Evolutionary conservation across 2,888 invertebrate species (phyloP), one percentile per base, ranked within the genome.

Genomic region (Tipula lateralis): DNA sequence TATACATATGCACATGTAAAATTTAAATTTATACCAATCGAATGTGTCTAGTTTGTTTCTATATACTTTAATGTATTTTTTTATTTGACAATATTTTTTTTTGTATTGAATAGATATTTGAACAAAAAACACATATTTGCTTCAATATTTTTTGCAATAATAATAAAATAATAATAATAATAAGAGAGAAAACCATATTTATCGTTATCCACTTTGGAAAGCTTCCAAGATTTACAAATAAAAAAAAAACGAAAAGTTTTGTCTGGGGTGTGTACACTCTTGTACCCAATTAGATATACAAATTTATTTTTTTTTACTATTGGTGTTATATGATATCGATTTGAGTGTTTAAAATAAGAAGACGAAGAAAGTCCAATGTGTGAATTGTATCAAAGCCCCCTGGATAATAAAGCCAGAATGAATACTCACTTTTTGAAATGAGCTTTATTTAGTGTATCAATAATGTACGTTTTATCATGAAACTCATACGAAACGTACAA

Each of bases 91-190:
- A n/a, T n/a, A n/a, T n/a, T n/a, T n/a, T 7, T n/a, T 44, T 44
- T 44, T 66, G 12, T 66, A 24, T 66, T 66, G 66, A 24, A 24
- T 24, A 66, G 24, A 4, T 24, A 66, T 13, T 66, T 50, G 19
- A 19, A 50, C 19, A 1, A 50, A 39, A 50, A 66, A 66, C 2
- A 66, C 9, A 66, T 66, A 66, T 50, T 16, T 50, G 16, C 16
- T 50, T 50, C 44, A 50, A n/a, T 50, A 16, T 24, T 9, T 66
- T 66, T 24, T 2, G 66, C 2, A 66, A 66, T 66, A 66, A 19
- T 66, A 66, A 66, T 66, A 66, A 66, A 66, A 66, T 66, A 66
- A 66, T 66, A 16, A 44, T 16, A 66, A 66, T 66, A 66, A 66
- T 66, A 66, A 66, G 3, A 66, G 66, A 24, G 24, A 66, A 44